Conservation (phyloP, 2,797 vertebrate species). For the Pterois miles region DNA sequence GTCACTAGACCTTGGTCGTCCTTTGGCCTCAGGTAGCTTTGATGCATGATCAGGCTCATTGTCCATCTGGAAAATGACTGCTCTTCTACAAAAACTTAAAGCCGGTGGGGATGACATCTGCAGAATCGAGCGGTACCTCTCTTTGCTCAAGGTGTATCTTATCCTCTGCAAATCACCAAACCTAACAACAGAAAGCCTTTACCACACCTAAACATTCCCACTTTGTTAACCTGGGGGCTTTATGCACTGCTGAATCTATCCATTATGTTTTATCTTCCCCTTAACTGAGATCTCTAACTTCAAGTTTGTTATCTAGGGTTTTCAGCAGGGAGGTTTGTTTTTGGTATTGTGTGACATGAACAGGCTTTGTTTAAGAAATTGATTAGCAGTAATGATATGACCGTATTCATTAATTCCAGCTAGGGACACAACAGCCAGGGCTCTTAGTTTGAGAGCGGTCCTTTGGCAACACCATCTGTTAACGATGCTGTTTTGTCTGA, state of each 20-base stretch:
- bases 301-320: slow-evolving; percentile 8
- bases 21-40: slow-evolving; percentile 46
- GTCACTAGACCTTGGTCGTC: slow-evolving; percentile 57
- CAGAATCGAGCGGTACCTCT: slow-evolving; percentile 33
- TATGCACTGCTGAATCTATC: slow-evolving; percentile 24
- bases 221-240: slow-evolving; percentile 21
- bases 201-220: slow-evolving; percentile 1
- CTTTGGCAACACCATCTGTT: slow-evolving; percentile 5
- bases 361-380: not conserved
- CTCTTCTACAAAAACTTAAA: slow-evolving; percentile 39
- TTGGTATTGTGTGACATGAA: not conserved
- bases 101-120: slow-evolving; percentile 35
- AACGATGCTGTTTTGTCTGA: slow-evolving; percentile 1
- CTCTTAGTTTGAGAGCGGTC: not conserved
- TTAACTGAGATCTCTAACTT: slow-evolving; percentile 12
- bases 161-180: slow-evolving; percentile 19
- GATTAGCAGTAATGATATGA: slow-evolving; percentile 5
- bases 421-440: not conserved
- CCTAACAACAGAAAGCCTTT: slow-evolving; percentile 13
- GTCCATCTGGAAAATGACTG: slow-evolving; percentile 58
- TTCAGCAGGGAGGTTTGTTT: slow-evolving; percentile 1
- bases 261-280: slow-evolving; percentile 4
- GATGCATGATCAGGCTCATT: slow-evolving; percentile 53
- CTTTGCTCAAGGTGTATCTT: slow-evolving; percentile 30
- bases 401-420: not conserved